These are phyloP conservation scores for Antrozous pallidus DNA, from an alignment of 2,797 vertebrate genomes.

Conservation along the genomic window DNA sequence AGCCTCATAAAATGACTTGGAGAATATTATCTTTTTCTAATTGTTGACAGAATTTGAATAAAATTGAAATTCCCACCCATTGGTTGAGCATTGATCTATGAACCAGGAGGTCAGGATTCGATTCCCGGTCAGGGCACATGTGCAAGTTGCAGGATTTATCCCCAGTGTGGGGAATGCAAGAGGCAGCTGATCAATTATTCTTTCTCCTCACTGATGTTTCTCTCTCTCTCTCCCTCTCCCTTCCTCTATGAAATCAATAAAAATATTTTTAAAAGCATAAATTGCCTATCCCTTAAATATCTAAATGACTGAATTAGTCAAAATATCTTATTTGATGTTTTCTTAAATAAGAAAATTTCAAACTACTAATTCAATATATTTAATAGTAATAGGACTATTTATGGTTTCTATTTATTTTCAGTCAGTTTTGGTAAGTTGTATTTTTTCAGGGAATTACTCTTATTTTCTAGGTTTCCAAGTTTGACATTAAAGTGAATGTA, in stretches of 20 bases:
- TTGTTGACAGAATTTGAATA: not conserved
- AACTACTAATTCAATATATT: not conserved
- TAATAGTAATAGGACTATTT: not conserved
- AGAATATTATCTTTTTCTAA: not conserved
- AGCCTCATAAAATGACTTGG: not conserved
- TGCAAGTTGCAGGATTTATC: no score
- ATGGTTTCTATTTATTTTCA: slow-evolving; percentile 14
- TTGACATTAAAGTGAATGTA: not conserved
- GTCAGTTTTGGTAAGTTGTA: not conserved
- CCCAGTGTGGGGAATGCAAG: no score
- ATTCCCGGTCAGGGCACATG: no score
- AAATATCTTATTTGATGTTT: not conserved
- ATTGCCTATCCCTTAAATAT: not conserved
- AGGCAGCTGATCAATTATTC: no score
- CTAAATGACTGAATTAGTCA: not conserved
- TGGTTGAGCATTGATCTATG: no score
- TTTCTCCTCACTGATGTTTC: no score
- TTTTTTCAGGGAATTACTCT: not conserved
- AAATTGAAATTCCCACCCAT: not conserved
- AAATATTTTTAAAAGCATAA: not conserved
- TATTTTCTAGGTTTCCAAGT: slow-evolving; percentile 25
- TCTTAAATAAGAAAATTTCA: not conserved
- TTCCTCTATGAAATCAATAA: no score
- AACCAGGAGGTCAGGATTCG: no score
- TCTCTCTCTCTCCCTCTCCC: no score